Base-by-base conservation (phyloP, 2,888 invertebrate species). In the Tuta absoluta region DNA sequence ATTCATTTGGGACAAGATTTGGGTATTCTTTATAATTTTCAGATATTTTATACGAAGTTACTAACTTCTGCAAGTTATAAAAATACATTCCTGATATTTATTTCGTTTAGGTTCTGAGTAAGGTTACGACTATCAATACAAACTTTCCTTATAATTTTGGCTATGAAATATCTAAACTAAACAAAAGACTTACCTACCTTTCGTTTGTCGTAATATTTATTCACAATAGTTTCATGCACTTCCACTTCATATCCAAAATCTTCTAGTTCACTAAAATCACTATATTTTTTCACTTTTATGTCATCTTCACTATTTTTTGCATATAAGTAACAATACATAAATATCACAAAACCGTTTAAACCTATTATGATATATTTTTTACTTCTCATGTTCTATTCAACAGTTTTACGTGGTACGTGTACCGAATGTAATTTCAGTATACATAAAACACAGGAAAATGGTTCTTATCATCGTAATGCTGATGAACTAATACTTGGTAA, bases 151-250 rank as follows among this genome's bases (percentile, higher is more conserved):
- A 49, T 49, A 19, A 8, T 49, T 49, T n/a, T n/a, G n/a, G n/a
- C n/a, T n/a, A n/a, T n/a, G n/a, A n/a, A n/a, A n/a, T n/a, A n/a
- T n/a, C n/a, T n/a, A n/a, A n/a, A n/a, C n/a, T n/a, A n/a, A n/a
- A n/a, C 8, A 49, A 19, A 17, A 4, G n/a, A 49, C 3, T 49
- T 21, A 10, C 76, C 76, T 49, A 84, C 85, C 75, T 73, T 61
- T 62, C 83, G 71, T 59, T 66, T 66, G 49, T 69, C 68, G 65
- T 73, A 79, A 72, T 72, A 83, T 19, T 63, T 63, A 5, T 71
- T 61, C 11, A 81, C 68, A 8, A 71, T n/a, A 3, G 7, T 5
- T 53, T n/a, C 21, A n/a, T 53, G 53, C 19, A 49, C 1, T 19
- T 49, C 11, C 21, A 48, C 14, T 48, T 48, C 19, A n/a, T 48